Percentiles rank a stretch among this genome's conserved stretches.
These are phyloP conservation scores for Matsumyia berberina DNA, from an alignment of 2,888 invertebrate genomes.

Conservation along the genomic window DNA sequence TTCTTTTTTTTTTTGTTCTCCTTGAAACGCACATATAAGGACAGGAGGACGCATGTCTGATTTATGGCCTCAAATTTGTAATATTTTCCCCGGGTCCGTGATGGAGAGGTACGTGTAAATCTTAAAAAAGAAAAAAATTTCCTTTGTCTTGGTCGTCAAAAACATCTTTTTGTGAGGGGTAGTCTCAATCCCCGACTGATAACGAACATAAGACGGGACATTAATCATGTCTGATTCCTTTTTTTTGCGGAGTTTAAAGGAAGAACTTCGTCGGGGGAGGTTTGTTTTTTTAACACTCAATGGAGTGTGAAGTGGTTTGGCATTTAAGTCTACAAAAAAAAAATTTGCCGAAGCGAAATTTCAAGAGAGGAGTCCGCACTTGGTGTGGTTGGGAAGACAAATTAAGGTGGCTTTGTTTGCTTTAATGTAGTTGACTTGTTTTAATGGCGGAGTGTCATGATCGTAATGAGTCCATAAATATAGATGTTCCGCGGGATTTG, in stretches of 20 bases:
- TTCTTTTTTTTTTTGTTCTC: not conserved
- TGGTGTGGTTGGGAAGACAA: constrained; percentile 17
- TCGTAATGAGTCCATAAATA: constrained; percentile 15
- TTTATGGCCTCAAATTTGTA: constrained; percentile 34
- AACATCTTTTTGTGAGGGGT: constrained; percentile 14
- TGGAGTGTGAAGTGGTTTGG: constrained; percentile 15
- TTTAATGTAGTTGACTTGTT: constrained; percentile 8
- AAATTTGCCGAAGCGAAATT: not conserved
- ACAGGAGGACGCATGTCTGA: constrained; percentile 14
- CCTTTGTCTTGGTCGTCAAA: constrained; percentile 8
- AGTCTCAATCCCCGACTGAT: constrained; percentile 17
- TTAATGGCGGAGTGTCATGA: constrained; percentile 4
- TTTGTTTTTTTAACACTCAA: not conserved
- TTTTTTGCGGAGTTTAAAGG: not conserved
- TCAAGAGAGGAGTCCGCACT: not conserved
- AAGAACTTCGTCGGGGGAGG: not conserved
- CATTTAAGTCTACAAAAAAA: not conserved
- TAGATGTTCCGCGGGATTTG: not conserved
- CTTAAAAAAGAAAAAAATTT: too few species aligned
- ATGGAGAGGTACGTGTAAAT: constrained; percentile 11
- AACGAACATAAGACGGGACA: constrained; percentile 36
- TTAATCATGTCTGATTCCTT: constrained; percentile 34
- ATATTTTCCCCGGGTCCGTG: constrained; percentile 1
- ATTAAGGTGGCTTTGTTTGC: constrained; percentile 14
- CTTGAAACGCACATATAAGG: constrained; percentile 8